Percentiles rank a stretch among this genome's conserved stretches.
Conservation (phyloP, 2,888 invertebrate species). For the Lamproptera curius region DNA sequence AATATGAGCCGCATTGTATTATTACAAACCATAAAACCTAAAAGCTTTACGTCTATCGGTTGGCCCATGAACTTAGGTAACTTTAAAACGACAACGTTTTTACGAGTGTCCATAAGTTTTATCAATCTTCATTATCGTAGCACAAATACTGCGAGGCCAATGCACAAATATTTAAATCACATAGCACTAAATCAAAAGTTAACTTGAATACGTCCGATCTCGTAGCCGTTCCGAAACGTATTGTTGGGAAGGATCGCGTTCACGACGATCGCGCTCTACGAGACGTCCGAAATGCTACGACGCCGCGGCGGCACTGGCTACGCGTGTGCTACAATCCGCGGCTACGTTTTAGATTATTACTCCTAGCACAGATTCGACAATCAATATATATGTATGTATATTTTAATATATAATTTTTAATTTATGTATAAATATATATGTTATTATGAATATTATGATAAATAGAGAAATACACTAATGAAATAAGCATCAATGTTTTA, state of each 20-base stretch:
- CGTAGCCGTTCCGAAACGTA: slow-evolving; percentile 6
- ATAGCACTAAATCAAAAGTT: slow-evolving; percentile 7
- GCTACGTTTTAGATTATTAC: slow-evolving; percentile 62
- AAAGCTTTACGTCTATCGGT: neutral
- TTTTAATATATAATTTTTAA: too few relatives aligned
- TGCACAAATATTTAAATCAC: slow-evolving; percentile 3
- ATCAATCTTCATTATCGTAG: neutral
- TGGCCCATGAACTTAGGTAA: neutral
- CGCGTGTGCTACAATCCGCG: slow-evolving; percentile 58
- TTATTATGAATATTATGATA: too few relatives aligned
- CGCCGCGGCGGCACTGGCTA: slow-evolving; percentile 65
- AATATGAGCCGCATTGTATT: neutral
- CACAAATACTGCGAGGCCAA: neutral
- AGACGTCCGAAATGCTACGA: slow-evolving; percentile 54
- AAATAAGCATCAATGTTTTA: too few relatives aligned
- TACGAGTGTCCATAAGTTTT: neutral
- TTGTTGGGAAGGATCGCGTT: slow-evolving; percentile 7
- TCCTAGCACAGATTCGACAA: slow-evolving; percentile 67
- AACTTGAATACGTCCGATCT: neutral
- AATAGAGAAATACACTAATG: too few relatives aligned
- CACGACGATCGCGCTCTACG: slow-evolving; percentile 22
- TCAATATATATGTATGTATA: slow-evolving; percentile 65
- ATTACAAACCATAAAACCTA: neutral
- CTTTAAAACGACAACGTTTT: neutral
- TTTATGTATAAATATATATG: too few relatives aligned